These are phyloP conservation scores for Masticophis lateralis DNA, from an alignment of 2,797 vertebrate genomes.

Conservation along the genomic window DNA sequence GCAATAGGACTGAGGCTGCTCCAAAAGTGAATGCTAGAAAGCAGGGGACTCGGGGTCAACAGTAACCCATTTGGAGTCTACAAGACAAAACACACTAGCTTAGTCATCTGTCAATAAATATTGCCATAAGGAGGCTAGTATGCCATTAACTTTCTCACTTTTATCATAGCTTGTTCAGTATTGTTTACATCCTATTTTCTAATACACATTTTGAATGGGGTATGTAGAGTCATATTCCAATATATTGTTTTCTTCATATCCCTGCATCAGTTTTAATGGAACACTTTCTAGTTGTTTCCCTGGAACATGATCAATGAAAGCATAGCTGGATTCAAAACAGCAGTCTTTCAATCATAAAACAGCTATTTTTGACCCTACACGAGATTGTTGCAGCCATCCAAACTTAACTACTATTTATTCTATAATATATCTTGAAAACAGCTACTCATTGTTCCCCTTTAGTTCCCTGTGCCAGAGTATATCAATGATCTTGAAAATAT, in stretches of 20 bases:
- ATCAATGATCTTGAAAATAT: background rate
- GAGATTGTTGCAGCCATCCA: background rate
- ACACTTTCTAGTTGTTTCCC: background rate
- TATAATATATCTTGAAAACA: background rate
- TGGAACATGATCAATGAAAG: background rate
- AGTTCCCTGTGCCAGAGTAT: background rate
- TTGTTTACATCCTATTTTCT: background rate
- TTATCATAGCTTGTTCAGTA: background rate
- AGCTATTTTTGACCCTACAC: background rate
- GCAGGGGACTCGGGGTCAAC: conserved; percentile 88
- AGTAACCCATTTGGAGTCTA: conserved; percentile 92
- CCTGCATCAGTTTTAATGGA: background rate
- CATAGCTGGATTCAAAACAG: background rate
- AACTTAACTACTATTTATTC: background rate
- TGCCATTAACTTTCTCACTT: background rate
- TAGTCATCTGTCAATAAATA: background rate
- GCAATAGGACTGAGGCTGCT: conserved; percentile 93
- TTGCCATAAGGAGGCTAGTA: background rate
- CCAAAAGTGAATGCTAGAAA: conserved; percentile 96
- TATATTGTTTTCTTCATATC: background rate
- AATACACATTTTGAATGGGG: background rate
- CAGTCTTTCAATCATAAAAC: background rate
- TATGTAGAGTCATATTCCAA: accelerated
- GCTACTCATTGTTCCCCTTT: background rate
- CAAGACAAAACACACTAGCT: conserved; percentile 48